Evolutionary conservation across 2,888 invertebrate species (phyloP).

Genomic region (Limnephilus marmoratus): DNA sequence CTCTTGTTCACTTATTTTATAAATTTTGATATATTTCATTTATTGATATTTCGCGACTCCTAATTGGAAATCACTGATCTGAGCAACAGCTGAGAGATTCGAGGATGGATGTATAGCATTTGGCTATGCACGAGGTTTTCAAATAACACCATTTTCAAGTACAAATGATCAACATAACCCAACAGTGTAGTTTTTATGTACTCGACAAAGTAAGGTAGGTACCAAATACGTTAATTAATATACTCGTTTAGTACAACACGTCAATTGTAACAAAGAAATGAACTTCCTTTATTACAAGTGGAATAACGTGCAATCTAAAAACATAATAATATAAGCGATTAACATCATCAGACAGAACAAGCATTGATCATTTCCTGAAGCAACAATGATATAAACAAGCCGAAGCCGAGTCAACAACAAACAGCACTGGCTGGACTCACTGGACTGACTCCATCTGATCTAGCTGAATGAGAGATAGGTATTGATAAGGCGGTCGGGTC

Average conservation of each 20-base stretch:
- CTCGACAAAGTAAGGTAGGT: not conserved
- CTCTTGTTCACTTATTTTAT: too few relatives aligned
- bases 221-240: not conserved
- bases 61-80: not conserved
- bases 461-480: slow-evolving; percentile 37
- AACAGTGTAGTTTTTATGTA: not conserved
- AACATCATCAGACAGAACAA: not conserved
- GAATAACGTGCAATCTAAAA: not conserved
- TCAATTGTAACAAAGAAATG: not conserved
- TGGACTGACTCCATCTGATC: slow-evolving; percentile 30
- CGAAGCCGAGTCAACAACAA: not conserved
- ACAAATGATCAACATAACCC: not conserved
- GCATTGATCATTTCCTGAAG: not conserved
- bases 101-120: not conserved
- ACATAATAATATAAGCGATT: not conserved
- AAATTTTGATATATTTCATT: too few relatives aligned
- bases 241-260: not conserved
- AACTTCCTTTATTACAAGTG: not conserved
- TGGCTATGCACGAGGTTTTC: not conserved
- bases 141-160: not conserved
- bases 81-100: not conserved
- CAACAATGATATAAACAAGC: not conserved
- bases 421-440: not conserved
- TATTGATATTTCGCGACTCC: too few relatives aligned
- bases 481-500: slow-evolving; percentile 30